These are phyloP conservation scores for Erythrolamprus reginae DNA, from an alignment of 2,113 vertebrate species.

Conservation along the genomic window DNA sequence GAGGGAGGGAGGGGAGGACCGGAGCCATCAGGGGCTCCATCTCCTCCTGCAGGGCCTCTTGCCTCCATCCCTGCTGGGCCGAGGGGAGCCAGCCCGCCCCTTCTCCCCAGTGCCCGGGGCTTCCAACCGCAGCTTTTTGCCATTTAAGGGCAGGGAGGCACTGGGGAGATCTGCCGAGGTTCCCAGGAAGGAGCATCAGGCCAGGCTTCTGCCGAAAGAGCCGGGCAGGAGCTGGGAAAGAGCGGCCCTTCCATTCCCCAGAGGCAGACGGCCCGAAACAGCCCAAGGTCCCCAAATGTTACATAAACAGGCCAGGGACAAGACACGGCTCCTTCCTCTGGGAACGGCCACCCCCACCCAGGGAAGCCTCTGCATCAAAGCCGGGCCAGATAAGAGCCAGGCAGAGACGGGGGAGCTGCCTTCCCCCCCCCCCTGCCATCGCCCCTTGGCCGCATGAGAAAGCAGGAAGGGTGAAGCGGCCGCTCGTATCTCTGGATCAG, in stretches of 20 bases:
- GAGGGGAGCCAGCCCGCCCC: neutral
- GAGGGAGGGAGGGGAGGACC: conserved; percentile 12
- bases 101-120: neutral
- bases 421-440: accelerated
- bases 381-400: neutral
- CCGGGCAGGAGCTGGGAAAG: conserved; percentile 41
- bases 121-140: conserved; percentile 46
- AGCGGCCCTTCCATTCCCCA: neutral
- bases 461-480: conserved; percentile 38
- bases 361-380: neutral
- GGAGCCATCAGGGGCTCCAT: conserved; percentile 57
- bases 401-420: neutral
- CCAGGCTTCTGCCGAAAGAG: neutral
- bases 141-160: conserved; percentile 57
- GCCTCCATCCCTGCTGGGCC: neutral
- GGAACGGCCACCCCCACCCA: neutral
- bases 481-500: neutral
- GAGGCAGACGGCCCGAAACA: conserved; percentile 6
- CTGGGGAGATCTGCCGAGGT: conserved; percentile 33
- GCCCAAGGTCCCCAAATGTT: conserved; percentile 10
- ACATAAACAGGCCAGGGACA: conserved; percentile 10
- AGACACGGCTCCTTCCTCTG: neutral
- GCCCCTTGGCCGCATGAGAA: neutral
- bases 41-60: conserved; percentile 1
- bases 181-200: conserved; percentile 33